Evolutionary conservation across 2,888 invertebrate species (phyloP), one percentile per base, ranked within the genome.

Genomic region (Apamea crenata): DNA sequence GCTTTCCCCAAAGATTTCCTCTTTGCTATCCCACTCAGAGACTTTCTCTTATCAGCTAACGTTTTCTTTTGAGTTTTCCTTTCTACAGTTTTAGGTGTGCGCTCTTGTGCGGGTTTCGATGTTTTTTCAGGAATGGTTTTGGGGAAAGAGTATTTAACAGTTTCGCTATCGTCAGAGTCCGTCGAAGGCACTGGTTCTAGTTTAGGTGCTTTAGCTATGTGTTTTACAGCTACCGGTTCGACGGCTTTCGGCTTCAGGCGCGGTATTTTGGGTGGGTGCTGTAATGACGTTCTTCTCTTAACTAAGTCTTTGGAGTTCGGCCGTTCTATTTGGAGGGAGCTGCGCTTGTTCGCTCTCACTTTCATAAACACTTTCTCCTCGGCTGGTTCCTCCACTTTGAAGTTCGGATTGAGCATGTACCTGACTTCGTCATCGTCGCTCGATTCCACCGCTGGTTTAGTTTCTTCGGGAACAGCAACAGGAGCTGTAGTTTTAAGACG

Each of bases 381-480:
- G 0, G 84, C 77, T 6, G 90, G 89, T 14, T 94, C 92, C 2
- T 94, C 93, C 4, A 88, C 85, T 90, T 94, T 94, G 79, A 93
- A 95, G 80, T 96, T 91, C 4, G 97, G 97, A 81, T 96, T 96
- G 0, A 96, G 87, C 97, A 97, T 97, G 84, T 97, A 97, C 61
- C 96, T 91, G 4, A 96, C 90, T 78, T 96, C 96, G 56, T 96
- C 96, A 10, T 96, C 96, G 56, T 96, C 96, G 63, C 95, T 96
- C 0, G 93, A 93, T 80, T 95, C 94, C 2, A 87, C 81, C 1
- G 82, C 69, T 36, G 90, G 86, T 78, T 92, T 91, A 1, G 81
- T 82, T 3, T 92, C 90, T 5, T 88, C 87, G 18, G 88, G 82
- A 36, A 82, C 74, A 14, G 90, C 71, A 5, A 88, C 77, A 14